Conservation (phyloP, 2,113 vertebrate genomes). For the Aspiorhynchus laticeps region DNA sequence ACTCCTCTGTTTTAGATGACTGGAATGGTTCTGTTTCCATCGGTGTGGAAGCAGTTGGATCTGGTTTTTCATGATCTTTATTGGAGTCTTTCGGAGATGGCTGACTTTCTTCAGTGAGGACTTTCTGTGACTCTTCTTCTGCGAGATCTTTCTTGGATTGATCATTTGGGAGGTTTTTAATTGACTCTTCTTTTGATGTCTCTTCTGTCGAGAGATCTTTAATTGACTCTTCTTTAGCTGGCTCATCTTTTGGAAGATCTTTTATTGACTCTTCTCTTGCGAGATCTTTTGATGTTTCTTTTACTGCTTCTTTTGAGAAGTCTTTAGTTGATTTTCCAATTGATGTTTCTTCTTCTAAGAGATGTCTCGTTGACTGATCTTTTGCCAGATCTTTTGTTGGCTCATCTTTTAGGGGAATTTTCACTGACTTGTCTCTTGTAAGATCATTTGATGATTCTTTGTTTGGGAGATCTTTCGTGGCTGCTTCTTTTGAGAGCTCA, state of each 20-base stretch:
- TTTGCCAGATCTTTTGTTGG: not conserved
- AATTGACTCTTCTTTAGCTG: not conserved
- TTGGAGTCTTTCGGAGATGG: not conserved
- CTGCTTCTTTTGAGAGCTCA: not conserved
- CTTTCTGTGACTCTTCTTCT: not conserved
- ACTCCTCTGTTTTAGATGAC: slow-evolving; percentile 3
- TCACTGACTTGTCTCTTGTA: not conserved
- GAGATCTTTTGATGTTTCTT: not conserved
- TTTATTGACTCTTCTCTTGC: slow-evolving; percentile 17
- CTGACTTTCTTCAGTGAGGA: not conserved
- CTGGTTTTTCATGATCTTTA: not conserved
- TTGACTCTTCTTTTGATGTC: not conserved
- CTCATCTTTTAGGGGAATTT: not conserved
- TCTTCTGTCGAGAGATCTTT: not conserved
- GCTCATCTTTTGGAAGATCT: not conserved
- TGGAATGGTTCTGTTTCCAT: slow-evolving; percentile 7
- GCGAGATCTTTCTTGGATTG: not conserved
- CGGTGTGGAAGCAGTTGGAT: not conserved
- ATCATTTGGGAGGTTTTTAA: not conserved
- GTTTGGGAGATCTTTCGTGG: not conserved
- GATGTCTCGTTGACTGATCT: not conserved
- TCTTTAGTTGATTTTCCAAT: not conserved
- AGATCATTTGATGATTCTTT: not conserved
- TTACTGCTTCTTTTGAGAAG: not conserved
- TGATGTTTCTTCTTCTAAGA: not conserved